Evolutionary conservation across 1,140 invertebrate genomes (phyloP), one percentile per base, ranked within the genome.

Genomic region (Parapsyche elsis): DNA sequence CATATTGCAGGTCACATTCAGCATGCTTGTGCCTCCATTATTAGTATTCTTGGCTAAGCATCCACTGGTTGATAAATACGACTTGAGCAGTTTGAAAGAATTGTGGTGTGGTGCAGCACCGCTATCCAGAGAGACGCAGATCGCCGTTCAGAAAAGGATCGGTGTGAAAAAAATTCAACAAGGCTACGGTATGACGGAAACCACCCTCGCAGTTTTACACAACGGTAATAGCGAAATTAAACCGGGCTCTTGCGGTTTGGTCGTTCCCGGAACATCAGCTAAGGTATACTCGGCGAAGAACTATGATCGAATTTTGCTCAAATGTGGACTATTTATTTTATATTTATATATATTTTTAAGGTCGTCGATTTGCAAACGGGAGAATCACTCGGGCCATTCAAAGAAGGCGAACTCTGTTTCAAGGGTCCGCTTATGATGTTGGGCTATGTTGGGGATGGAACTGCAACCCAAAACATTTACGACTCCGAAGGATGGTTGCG

Each of bases 401-500:
- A 89, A 80, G 82, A 84, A 71, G 93, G 93, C 9, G 93, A 94
- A 85, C 84, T 94, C 14, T 93, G 90, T 82, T 83, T 92, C 23
- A 90, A 90, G 84, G 91, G 92, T 2, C 90, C 91, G 7, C 82
- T 91, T 23, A 85, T 92, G 10, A 92, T 92, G 90, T 88, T 92
- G 80, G 93, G 93, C 0, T 94, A 94, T 78, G 87, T 89, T 24
- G 90, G 90, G 9, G 88, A 95, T 84, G 86, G 88, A 1, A 86
- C 91, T 80, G 92, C 92, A 16, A 94, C 93, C 5, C 88, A 89
- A 53, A 90, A 90, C 46, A 92, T 90, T 5, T 91, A 95, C 21
- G 92, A 93, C 84, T 84, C 87, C 59, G 91, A 95, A 77, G 93
- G 93, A 4, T 96, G 94, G 93, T 87, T 96, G 24, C 92, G 94